phyloP scores from a whole-genome alignment of 2,113 vertebrate species.

The Alectura lathami region DNA sequence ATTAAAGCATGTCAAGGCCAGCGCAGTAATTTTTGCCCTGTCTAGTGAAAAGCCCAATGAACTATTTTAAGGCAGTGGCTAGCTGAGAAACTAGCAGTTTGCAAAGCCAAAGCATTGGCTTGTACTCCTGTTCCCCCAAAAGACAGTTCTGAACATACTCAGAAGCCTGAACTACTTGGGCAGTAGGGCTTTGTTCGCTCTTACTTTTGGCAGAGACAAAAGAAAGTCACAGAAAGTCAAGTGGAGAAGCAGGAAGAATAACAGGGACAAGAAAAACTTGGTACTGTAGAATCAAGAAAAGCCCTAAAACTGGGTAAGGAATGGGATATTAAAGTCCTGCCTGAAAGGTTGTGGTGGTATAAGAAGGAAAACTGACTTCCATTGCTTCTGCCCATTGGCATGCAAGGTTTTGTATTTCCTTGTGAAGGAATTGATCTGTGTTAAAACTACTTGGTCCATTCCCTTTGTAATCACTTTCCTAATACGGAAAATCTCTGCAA shows the following conservation, averaged over 20 bases:
- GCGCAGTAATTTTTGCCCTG: background rate
- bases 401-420: background rate
- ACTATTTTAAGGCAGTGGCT: background rate
- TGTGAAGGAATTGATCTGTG: background rate
- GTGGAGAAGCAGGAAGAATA: background rate
- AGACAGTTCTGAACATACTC: background rate
- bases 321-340: background rate
- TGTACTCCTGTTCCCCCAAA: background rate
- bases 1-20: background rate
- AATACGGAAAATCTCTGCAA: background rate
- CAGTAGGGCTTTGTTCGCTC: background rate
- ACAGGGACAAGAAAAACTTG: background rate
- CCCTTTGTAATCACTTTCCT: background rate
- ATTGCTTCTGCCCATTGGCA: background rate
- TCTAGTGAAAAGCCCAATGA: background rate
- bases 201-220: background rate
- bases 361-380: background rate
- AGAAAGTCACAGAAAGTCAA: background rate
- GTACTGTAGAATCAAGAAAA: background rate
- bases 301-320: background rate
- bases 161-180: background rate
- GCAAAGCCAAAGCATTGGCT: background rate
- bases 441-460: background rate
- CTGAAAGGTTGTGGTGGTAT: background rate
- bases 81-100: background rate